Base-by-base conservation (phyloP, 2,113 vertebrate genomes). In the Steatornis caripensis region DNA sequence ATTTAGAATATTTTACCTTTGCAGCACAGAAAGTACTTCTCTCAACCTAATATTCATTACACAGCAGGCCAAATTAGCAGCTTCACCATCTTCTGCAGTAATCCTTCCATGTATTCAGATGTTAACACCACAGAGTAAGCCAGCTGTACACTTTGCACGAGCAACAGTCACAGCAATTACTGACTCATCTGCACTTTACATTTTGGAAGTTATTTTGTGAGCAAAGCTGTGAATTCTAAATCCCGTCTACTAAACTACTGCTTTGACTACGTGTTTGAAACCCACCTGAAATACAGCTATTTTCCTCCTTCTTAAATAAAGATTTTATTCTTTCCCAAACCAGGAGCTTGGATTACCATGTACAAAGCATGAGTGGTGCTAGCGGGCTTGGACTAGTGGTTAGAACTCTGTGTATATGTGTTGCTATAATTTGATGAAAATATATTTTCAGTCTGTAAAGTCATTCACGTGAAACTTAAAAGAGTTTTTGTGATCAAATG, bases 31-130 rank as follows among this genome's bases (percentile, higher is more conserved):
- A 97, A 94, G 96, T 92, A 93, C 95, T 92, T 90, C 76, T 75
- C 91, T 86, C 86, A 96, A 90, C 24, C 88, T 92, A 61, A 96
- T 97, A 68, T 98, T 99, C 93, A 96, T 98, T 97, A 99, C 98
- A 37, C 96, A 99, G 95, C 96, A 98, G 93, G 96, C 92, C 45
- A 69, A 98, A 61, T 36, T 97, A 92, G 95, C 97, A 57, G 81
- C 96, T 69, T 92, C 87, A 76, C 89, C 95, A 43, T 93, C 95
- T 39, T 92, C 89, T 87, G 84, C 94, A 93, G 82, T 94, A 91
- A 55, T 94, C 30, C 66, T 98, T 64, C 95, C 88, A 7, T 80
- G 74, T 87, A 95, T 95, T 91, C 89, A 97, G 84, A 92, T 94
- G 86, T 68, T 51, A 83, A 39, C 34, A 70, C 89, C 72, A 19